Percentiles rank a stretch among this genome's conserved stretches.
These are phyloP conservation scores for Drosophila trichaetosa DNA, from an alignment of 2,888 invertebrate species.

Conservation along the genomic window DNA sequence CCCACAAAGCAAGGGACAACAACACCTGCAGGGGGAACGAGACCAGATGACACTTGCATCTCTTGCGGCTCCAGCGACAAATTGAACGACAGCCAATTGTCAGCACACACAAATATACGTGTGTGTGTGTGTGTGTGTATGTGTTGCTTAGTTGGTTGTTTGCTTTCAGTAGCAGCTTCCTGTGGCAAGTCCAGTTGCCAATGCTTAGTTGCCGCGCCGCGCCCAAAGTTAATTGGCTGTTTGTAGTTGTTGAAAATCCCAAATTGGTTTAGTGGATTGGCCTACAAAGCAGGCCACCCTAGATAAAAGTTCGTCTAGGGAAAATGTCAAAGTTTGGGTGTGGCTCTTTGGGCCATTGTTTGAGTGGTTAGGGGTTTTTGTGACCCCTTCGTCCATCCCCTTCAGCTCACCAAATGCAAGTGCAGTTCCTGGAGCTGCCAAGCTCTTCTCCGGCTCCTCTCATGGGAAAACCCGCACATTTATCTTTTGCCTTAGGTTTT, in stretches of 20 bases:
- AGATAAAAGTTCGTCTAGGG: slow-evolving; percentile 12
- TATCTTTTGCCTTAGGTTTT: slow-evolving; percentile 17
- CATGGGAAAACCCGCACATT: slow-evolving; percentile 42
- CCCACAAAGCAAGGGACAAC: slow-evolving; percentile 2
- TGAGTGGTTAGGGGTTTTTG: background rate
- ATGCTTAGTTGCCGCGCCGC: slow-evolving; percentile 25
- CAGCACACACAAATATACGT: slow-evolving; percentile 30
- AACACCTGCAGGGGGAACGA: slow-evolving; percentile 36
- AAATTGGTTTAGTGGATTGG: slow-evolving; percentile 66
- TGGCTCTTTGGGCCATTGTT: slow-evolving; percentile 41
- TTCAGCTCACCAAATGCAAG: slow-evolving; percentile 1
- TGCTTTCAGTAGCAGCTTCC: slow-evolving; percentile 51
- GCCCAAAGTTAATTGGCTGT: slow-evolving; percentile 75
- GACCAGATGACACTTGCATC: slow-evolving; percentile 21
- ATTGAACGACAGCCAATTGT: slow-evolving; percentile 54
- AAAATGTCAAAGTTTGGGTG: slow-evolving; percentile 68
- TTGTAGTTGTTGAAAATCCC: slow-evolving; percentile 59
- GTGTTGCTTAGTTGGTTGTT: slow-evolving; percentile 26
- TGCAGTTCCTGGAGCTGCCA: slow-evolving; percentile 37
- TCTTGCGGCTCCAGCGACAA: slow-evolving; percentile 43
- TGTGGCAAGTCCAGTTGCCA: slow-evolving; percentile 51
- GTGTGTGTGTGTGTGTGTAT: slow-evolving; percentile 8
- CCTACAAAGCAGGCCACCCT: slow-evolving; percentile 32
- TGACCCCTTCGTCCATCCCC: background rate
- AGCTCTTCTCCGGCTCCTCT: slow-evolving; percentile 5